Evolutionary conservation across 1,140 invertebrate genomes (phyloP), one percentile per base, ranked within the genome.

Genomic region (Cyphomyrmex costatus): DNA sequence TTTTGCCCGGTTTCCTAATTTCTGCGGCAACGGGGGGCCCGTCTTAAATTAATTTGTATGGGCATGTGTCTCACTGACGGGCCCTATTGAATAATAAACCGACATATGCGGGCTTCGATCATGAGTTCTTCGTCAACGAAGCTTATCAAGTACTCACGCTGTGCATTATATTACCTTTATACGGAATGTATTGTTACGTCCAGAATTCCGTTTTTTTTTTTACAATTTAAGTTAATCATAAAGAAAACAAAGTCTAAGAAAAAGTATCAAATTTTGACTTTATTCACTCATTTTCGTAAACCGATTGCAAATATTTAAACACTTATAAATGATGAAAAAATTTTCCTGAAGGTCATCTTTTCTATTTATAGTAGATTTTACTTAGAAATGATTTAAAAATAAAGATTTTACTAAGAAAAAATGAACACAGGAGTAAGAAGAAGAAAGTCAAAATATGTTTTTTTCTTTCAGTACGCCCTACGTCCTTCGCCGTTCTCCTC

Each of bases 1-100:
- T 91, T 93, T 93, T 73, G 89, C 88, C 84, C 91, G 85, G 84
- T 92, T 93, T 92, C 90, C 89, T 88, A 92, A 93, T 91, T 93
- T 78, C 68, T 80, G 87, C 85, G 86, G 46, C 86, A 80, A 90
- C 86, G 86, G 90, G 87, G 80, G 78, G 74, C 49, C 21, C 63
- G 88, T 88, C 77, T 85, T 89, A 76, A 93, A 93, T 93, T 93
- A 90, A 90, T 92, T 92, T 92, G 93, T 92, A 90, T 92, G 89
- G 85, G 33, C 90, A 80, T 86, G 46, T 77, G 19, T 71, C 61
- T n/a, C 70, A 63, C 78, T 65, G 68, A 16, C 42, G 30, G 51
- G 63, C 0, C 21, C 24, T 24, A 4, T 78, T 65, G 65, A 76
- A 46, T 74, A 14, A 82, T 74, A 78, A 49, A 58, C 77, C 56